Conservation (phyloP, 1,140 invertebrate species). For the Drusus annulatus region DNA sequence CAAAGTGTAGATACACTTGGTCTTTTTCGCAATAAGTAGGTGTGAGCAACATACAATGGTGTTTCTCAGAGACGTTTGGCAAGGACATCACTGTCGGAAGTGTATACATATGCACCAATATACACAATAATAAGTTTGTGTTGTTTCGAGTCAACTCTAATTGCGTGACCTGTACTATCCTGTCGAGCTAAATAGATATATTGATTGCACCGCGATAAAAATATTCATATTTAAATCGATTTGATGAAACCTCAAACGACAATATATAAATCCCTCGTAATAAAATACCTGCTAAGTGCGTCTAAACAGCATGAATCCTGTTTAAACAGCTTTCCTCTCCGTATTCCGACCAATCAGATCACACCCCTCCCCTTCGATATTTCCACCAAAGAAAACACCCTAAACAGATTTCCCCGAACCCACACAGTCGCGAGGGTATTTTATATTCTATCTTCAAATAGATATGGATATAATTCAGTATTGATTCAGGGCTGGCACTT, state of each 20-base stretch:
- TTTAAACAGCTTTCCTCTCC: slow-evolving; percentile 8
- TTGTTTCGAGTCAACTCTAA: too few relatives aligned
- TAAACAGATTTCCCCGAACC: slow-evolving; percentile 30
- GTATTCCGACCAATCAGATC: slow-evolving; percentile 16
- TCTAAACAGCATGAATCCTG: slow-evolving; percentile 12
- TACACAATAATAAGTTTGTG: too few relatives aligned
- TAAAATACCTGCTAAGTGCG: slow-evolving; percentile 13
- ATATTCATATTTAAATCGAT: too few relatives aligned
- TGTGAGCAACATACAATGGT: too few relatives aligned
- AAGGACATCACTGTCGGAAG: too few relatives aligned
- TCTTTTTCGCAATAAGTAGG: too few relatives aligned
- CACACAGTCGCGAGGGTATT: slow-evolving; percentile 1
- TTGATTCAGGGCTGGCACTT: slow-evolving; percentile 23
- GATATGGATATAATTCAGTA: slow-evolving; percentile 31
- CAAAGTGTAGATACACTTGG: too few relatives aligned
- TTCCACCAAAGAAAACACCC: slow-evolving; percentile 16
- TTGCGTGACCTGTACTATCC: too few relatives aligned
- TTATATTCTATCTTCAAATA: neutral
- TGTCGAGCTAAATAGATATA: too few relatives aligned
- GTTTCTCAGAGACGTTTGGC: too few relatives aligned
- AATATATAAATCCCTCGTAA: neutral
- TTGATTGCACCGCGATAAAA: too few relatives aligned
- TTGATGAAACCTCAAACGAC: neutral
- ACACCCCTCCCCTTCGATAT: slow-evolving; percentile 6
- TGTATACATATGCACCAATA: too few relatives aligned